phyloP scores from a whole-genome alignment of 1,140 invertebrate species.

The Scaptomyza montana region DNA sequence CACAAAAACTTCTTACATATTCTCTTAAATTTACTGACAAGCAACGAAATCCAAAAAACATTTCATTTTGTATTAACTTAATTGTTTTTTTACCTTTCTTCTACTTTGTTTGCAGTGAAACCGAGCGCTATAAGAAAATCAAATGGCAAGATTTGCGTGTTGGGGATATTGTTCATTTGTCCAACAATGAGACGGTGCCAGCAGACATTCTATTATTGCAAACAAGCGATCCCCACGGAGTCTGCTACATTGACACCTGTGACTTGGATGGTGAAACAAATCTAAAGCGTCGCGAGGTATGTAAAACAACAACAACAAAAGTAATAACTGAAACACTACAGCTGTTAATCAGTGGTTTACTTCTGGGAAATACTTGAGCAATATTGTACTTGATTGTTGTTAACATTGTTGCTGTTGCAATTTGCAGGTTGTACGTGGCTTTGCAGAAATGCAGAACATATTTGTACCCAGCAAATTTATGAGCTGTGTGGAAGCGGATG shows the following conservation, averaged over 20 bases:
- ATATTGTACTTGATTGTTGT: slow-evolving; percentile 35
- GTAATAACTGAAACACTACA: neutral
- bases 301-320: slow-evolving; percentile 5
- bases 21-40: too few species aligned
- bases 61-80: too few species aligned
- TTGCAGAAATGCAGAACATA: slow-evolving; percentile 86
- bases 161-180: slow-evolving; percentile 97
- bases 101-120: slow-evolving; percentile 87
- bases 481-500: slow-evolving; percentile 94
- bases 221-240: slow-evolving; percentile 95
- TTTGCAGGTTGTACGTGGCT: slow-evolving; percentile 84
- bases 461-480: slow-evolving; percentile 93
- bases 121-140: slow-evolving; percentile 92
- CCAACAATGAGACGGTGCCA: slow-evolving; percentile 98
- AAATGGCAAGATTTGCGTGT: slow-evolving; percentile 96
- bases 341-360: neutral
- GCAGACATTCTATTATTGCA: slow-evolving; percentile 96
- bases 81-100: neutral
- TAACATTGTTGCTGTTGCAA: slow-evolving; percentile 36
- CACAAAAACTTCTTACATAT: too few species aligned
- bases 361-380: slow-evolving; percentile 33
- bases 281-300: slow-evolving; percentile 96
- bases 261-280: slow-evolving; percentile 99
- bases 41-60: too few species aligned
- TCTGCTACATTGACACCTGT: slow-evolving; percentile 98